Evolutionary conservation across 2,797 vertebrate genomes (phyloP), one percentile per base, ranked within the genome.

Genomic region (Distichodus sexfasciatus): DNA sequence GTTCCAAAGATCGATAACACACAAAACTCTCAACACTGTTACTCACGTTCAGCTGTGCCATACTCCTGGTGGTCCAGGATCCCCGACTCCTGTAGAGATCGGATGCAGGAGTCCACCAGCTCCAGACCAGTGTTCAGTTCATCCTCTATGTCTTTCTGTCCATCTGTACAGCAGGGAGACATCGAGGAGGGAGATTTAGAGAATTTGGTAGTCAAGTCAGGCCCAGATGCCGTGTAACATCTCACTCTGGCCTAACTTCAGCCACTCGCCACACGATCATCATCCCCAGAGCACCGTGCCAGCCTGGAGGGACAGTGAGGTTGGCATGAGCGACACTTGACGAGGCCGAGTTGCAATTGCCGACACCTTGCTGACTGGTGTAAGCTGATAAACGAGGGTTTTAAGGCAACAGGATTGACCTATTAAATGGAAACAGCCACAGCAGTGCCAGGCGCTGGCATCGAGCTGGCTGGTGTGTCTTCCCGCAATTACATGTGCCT

Each of bases 111-210:
- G 85, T 99, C 97, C 78, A 99, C 97, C 83, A 99, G 83, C 90
- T 98, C 97, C 67, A 99, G 88, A 62, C 97, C 97, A 46, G 96
- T 99, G 71, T 96, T 98, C 77, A 99, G 84, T 74, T 99, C 97
- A 71, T 99, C 96, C 84, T 99, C 97, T 5, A 98, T 98, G 76
- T 97, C 96, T 82, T 98, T 97, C 81, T 97, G 96, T 84, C 94
- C 96, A 84, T 98, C 96, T 86, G 89, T 73, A 91, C 87, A 70
- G 0, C 59, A 72, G 71, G 54, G 4, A 75, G 17, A 61, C 60
- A 69, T 29, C 36, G 55, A 17, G 24, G 33, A 55, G 1, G 33
- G 38, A 15, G 19, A 14, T 71, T 41, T n/a, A 71, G 46, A 60
- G 40, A 41, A 14, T 14, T 47, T 28, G 35, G 19, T 26, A 4